Evolutionary conservation across 2,797 vertebrate species (phyloP).

Genomic region (Acipenser transmontanus): DNA sequence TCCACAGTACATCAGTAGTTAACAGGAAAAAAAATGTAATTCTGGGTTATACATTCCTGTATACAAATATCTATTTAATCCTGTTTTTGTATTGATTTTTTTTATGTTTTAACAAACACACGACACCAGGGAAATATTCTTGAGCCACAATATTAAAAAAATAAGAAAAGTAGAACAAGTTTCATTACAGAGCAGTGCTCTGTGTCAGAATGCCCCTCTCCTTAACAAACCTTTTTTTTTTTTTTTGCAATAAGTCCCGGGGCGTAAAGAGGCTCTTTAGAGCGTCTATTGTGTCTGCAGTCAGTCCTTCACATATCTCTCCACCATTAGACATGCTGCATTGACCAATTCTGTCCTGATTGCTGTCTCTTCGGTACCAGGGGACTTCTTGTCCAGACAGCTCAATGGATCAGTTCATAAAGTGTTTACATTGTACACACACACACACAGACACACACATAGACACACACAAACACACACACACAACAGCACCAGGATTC

Average conservation of each 20-base stretch:
- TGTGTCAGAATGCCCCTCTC: constrained; percentile 71
- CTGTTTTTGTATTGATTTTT: constrained; percentile 69
- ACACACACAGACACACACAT: constrained; percentile 25
- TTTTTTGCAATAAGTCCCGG: constrained; percentile 68
- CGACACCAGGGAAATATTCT: constrained; percentile 72
- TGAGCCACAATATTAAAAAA: constrained; percentile 73
- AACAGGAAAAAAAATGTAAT: neutral
- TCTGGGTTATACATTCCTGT: constrained; percentile 50
- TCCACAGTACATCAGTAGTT: neutral
- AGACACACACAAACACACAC: neutral
- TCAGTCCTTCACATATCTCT: constrained; percentile 73
- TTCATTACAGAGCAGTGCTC: constrained; percentile 62
- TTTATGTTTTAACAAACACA: constrained; percentile 66
- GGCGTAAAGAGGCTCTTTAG: constrained; percentile 79
- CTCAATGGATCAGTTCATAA: constrained; percentile 76
- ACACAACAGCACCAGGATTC: constrained; percentile 43
- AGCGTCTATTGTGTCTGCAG: constrained; percentile 72
- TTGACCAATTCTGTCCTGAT: constrained; percentile 70
- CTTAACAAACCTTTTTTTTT: constrained; percentile 68
- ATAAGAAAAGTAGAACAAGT: constrained; percentile 53
- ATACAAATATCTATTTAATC: constrained; percentile 75
- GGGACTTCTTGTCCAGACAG: constrained; percentile 70
- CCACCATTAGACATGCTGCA: constrained; percentile 76
- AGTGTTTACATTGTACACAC: constrained; percentile 66
- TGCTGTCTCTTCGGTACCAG: constrained; percentile 19